Evolutionary conservation across 2,888 invertebrate species (phyloP).

Genomic region (Dicycla oo): DNA sequence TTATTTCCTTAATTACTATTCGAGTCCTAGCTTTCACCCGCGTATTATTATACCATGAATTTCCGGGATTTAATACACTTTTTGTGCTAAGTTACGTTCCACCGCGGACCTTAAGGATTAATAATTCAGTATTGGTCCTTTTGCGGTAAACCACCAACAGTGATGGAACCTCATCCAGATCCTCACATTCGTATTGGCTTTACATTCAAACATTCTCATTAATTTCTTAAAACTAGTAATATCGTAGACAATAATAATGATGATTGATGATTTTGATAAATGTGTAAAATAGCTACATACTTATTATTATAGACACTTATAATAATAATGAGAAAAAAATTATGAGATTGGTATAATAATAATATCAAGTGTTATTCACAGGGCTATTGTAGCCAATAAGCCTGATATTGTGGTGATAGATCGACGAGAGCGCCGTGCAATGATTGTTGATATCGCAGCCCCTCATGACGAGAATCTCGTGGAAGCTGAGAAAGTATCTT

Average conservation of each 20-base stretch:
- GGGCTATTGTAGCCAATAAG: no score
- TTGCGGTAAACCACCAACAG: neutral
- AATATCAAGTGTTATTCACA: no score
- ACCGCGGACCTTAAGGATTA: neutral
- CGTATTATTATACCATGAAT: constrained; percentile 23
- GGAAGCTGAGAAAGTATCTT: no score
- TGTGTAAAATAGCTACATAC: no score
- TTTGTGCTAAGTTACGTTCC: neutral
- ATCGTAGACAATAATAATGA: constrained; percentile 14
- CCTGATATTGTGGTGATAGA: no score
- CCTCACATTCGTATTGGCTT: neutral
- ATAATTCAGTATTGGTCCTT: neutral
- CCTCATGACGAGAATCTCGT: no score
- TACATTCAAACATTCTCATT: no score
- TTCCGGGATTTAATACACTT: constrained; percentile 26
- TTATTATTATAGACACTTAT: no score
- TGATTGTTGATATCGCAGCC: no score
- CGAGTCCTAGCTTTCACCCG: neutral
- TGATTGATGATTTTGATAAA: no score
- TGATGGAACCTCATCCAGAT: neutral
- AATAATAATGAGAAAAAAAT: neutral
- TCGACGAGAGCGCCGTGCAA: no score
- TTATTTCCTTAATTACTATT: neutral
- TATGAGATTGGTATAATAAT: no score
- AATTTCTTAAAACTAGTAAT: constrained; percentile 18